phyloP scores from a whole-genome alignment of 1,140 invertebrate species.

The Bombus vancouverensis region DNA sequence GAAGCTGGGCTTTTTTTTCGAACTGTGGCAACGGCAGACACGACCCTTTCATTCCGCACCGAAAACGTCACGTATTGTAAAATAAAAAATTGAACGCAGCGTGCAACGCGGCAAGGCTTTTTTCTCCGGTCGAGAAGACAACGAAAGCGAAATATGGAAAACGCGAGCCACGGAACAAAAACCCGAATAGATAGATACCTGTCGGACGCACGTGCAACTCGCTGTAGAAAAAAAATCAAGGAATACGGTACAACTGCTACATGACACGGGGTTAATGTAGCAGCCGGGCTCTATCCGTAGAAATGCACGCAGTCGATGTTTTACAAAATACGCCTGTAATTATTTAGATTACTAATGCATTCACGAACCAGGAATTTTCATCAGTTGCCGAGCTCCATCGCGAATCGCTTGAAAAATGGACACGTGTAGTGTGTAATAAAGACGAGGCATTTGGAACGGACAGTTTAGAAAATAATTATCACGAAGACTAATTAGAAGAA shows the following conservation, averaged over 20 bases:
- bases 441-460: neutral
- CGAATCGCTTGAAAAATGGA: neutral
- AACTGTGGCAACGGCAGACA: neutral
- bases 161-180: constrained; percentile 38
- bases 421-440: neutral
- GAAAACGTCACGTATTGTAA: constrained; percentile 48
- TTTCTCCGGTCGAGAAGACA: constrained; percentile 47
- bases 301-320: neutral
- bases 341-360: neutral
- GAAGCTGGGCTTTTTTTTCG: neutral
- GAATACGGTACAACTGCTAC: neutral
- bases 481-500: no score
- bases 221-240: constrained; percentile 19
- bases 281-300: neutral
- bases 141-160: constrained; percentile 50
- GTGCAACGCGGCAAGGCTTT: constrained; percentile 40
- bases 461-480: neutral
- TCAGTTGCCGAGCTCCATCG: neutral
- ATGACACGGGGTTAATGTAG: constrained; percentile 4
- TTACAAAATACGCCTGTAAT: neutral
- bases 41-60: constrained; percentile 12
- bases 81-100: constrained; percentile 48
- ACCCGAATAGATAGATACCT: constrained; percentile 47
- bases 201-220: constrained; percentile 35
- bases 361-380: neutral